Evolutionary conservation across 1,140 invertebrate species (phyloP).

Genomic region (Bombus vancouverensis): DNA sequence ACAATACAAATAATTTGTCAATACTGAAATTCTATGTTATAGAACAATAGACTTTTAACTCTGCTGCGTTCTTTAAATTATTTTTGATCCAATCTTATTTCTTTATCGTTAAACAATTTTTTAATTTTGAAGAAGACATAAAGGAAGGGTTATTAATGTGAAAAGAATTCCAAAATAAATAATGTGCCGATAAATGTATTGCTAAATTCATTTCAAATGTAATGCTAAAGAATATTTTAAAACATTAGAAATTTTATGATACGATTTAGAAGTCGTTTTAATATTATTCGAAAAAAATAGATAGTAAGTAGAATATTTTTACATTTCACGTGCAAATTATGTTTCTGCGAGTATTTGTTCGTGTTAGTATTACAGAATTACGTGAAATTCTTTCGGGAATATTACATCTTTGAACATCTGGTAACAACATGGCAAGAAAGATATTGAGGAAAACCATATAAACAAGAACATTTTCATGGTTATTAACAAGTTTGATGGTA

Average conservation of each 20-base stretch:
- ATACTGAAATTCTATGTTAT: neutral
- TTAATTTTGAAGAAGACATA: neutral
- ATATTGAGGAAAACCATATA: neutral
- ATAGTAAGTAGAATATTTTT: neutral
- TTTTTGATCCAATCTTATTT: neutral
- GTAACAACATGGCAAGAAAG: slow-evolving; percentile 21
- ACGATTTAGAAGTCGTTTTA: neutral
- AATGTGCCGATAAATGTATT: neutral
- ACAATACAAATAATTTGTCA: no score
- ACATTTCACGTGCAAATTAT: neutral
- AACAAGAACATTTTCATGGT: neutral
- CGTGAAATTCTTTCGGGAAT: neutral
- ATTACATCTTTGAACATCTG: slow-evolving; percentile 17
- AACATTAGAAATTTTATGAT: no score
- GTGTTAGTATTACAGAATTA: neutral
- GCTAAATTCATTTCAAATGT: neutral
- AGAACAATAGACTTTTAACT: neutral
- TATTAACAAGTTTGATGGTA: neutral
- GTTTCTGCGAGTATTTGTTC: neutral
- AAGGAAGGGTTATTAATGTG: neutral
- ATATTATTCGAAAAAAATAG: neutral
- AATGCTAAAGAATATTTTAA: no score
- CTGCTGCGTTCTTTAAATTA: neutral
- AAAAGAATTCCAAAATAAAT: no score
- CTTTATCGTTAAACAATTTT: neutral